A percentile compares a stretch with the other conserved stretches of the same genome.
phyloP scores from a whole-genome alignment of 1,140 invertebrate genomes.

The Ganaspis sp. region DNA sequence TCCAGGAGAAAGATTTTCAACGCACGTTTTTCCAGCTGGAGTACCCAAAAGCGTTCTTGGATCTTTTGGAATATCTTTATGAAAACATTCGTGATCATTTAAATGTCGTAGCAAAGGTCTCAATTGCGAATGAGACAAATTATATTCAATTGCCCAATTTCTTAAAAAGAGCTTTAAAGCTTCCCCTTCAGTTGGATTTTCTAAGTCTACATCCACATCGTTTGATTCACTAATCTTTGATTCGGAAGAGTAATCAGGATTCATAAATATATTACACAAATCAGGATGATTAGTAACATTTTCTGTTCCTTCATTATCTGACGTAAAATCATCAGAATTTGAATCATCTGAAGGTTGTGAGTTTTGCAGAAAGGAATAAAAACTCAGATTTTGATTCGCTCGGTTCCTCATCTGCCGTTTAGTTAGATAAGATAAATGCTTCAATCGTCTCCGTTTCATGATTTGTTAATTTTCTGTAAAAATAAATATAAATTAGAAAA shows the following conservation, averaged over 20 bases:
- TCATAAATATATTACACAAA: too few relatives aligned
- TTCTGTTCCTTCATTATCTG: too few relatives aligned
- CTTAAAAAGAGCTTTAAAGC: not conserved
- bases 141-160: not conserved
- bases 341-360: too few relatives aligned
- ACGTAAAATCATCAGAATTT: too few relatives aligned
- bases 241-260: too few relatives aligned
- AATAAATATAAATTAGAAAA: not conserved
- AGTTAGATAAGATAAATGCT: too few relatives aligned
- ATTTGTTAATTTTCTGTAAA: constrained; percentile 19
- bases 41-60: not conserved
- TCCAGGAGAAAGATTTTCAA: constrained; percentile 34
- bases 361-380: too few relatives aligned
- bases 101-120: not conserved
- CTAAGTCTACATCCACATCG: too few relatives aligned
- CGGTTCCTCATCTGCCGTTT: too few relatives aligned
- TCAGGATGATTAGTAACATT: too few relatives aligned
- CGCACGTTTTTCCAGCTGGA: not conserved
- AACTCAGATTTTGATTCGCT: too few relatives aligned
- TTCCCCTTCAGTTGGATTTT: not conserved
- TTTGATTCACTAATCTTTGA: too few relatives aligned
- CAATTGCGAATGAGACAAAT: not conserved
- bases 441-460: constrained; percentile 2
- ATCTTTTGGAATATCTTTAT: not conserved
- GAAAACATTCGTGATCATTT: not conserved